Conservation (phyloP, 2,113 vertebrate species). For the Pedetes capensis region DNA sequence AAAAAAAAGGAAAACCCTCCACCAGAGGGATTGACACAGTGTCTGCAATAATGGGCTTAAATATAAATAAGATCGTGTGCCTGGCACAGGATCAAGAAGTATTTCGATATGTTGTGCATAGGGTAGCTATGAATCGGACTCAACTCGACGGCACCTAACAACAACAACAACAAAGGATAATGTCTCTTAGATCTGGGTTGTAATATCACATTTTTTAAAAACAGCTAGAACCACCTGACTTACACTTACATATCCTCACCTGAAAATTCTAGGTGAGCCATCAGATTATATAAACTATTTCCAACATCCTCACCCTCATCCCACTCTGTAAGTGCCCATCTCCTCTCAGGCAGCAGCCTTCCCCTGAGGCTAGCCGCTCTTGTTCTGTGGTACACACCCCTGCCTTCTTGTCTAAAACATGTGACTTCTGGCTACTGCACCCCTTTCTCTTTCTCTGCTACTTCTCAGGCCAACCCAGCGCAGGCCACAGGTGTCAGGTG, state of each 20-base stretch:
- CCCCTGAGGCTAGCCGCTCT: not conserved
- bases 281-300: not conserved
- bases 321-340: not conserved
- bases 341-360: not conserved
- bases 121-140: too few relatives aligned
- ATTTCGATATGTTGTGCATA: too few relatives aligned
- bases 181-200: not conserved
- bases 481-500: not conserved
- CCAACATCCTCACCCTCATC: not conserved
- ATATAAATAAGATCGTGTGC: too few relatives aligned
- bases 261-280: not conserved
- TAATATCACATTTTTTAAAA: not conserved
- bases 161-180: too few relatives aligned
- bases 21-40: too few relatives aligned
- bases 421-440: not conserved
- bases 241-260: not conserved
- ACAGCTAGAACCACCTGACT: not conserved
- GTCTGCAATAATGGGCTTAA: too few relatives aligned
- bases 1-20: too few relatives aligned
- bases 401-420: not conserved
- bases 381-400: fast-evolving
- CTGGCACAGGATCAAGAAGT: too few relatives aligned
- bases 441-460: not conserved
- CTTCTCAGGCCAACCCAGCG: not conserved
- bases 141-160: too few relatives aligned